Conservation (phyloP, 2,113 vertebrate species). For the Pterophyllum scalare region DNA sequence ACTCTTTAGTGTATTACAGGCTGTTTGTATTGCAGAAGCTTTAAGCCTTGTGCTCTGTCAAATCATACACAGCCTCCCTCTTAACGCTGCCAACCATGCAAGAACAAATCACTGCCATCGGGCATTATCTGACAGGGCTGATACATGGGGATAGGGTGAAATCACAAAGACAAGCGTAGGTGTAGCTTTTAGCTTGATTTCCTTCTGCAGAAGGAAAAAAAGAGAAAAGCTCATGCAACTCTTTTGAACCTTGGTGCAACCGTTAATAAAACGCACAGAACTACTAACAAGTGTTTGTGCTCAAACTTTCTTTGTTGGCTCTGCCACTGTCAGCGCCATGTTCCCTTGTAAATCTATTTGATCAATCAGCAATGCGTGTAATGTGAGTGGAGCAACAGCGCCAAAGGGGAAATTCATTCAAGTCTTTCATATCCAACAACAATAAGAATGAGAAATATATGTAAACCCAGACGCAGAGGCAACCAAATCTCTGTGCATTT, state of each 20-base stretch:
- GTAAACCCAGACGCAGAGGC: slow-evolving; percentile 34
- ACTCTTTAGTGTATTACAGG: slow-evolving; percentile 34
- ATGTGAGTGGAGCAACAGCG: slow-evolving; percentile 26
- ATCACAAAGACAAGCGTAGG: slow-evolving; percentile 64
- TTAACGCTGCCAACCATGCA: slow-evolving; percentile 56
- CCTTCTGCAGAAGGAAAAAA: not conserved
- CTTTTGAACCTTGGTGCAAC: slow-evolving; percentile 40
- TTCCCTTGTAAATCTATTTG: slow-evolving; percentile 47
- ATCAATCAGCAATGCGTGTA: slow-evolving; percentile 48
- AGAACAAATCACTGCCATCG: slow-evolving; percentile 64
- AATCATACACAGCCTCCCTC: slow-evolving; percentile 31
- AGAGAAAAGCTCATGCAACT: slow-evolving; percentile 25
- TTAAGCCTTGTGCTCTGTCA: slow-evolving; percentile 55
- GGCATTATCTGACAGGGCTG: slow-evolving; percentile 61
- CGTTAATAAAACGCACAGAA: slow-evolving; percentile 9
- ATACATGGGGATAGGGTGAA: slow-evolving; percentile 49
- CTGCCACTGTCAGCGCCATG: not conserved
- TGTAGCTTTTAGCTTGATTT: slow-evolving; percentile 63
- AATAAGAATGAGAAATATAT: slow-evolving; percentile 44
- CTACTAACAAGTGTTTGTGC: slow-evolving; percentile 18
- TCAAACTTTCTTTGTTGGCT: slow-evolving; percentile 45
- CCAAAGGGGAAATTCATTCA: slow-evolving; percentile 43
- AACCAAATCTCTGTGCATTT: slow-evolving; percentile 48
- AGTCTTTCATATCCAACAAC: slow-evolving; percentile 45
- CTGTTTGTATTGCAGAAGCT: slow-evolving; percentile 38